Conservation (phyloP, 1,140 invertebrate genomes). For the Drosophila nasuta region DNA sequence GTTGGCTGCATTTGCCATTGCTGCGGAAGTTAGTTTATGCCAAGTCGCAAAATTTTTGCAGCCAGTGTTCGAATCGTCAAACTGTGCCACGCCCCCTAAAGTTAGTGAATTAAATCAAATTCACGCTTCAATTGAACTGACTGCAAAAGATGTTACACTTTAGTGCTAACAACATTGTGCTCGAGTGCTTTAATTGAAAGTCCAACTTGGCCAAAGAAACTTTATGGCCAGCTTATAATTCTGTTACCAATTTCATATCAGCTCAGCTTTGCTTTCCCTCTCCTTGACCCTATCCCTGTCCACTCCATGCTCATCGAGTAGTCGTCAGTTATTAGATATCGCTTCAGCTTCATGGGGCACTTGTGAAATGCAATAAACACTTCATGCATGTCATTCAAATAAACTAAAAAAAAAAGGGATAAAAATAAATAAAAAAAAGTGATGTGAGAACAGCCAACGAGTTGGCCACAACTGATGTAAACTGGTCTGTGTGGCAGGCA, state of each 20-base stretch:
- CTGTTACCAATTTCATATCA: slow-evolving; percentile 21
- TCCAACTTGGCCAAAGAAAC: slow-evolving; percentile 38
- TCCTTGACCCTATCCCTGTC: no score
- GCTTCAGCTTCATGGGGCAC: slow-evolving; percentile 37
- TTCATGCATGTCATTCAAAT: slow-evolving; percentile 62
- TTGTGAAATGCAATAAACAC: slow-evolving; percentile 65
- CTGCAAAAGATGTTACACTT: slow-evolving; percentile 52
- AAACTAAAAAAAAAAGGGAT: slow-evolving; percentile 3
- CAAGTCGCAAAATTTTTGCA: slow-evolving; percentile 56
- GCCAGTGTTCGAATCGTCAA: slow-evolving; percentile 19
- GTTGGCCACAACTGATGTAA: slow-evolving; percentile 8
- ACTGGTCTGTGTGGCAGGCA: slow-evolving; percentile 1
- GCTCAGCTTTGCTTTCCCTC: not conserved
- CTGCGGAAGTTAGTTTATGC: slow-evolving; percentile 67
- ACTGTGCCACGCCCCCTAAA: slow-evolving; percentile 38
- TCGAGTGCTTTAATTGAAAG: slow-evolving; percentile 59
- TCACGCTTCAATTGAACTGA: slow-evolving; percentile 65
- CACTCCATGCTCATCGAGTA: not conserved
- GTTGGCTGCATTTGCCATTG: slow-evolving; percentile 50
- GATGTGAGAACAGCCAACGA: slow-evolving; percentile 10
- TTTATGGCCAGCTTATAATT: slow-evolving; percentile 42
- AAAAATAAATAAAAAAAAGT: slow-evolving; percentile 11
- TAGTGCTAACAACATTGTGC: slow-evolving; percentile 40
- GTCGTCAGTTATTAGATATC: slow-evolving; percentile 51
- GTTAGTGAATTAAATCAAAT: slow-evolving; percentile 67